Evolutionary conservation across 2,797 vertebrate species (phyloP), one percentile per base, ranked within the genome.

Genomic region (Trematomus bernacchii): DNA sequence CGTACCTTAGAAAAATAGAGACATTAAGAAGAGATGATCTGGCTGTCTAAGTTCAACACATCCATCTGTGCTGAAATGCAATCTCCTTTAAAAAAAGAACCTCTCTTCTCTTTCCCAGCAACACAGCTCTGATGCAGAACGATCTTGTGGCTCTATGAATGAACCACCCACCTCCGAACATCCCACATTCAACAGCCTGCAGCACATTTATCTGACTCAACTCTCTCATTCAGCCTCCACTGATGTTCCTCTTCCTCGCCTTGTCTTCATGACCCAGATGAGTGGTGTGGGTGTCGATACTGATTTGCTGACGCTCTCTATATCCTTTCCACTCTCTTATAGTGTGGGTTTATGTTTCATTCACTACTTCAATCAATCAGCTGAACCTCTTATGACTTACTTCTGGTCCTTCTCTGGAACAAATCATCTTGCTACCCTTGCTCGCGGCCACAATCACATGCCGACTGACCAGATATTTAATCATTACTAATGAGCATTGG

Each of bases 131-230:
- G 75, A 80, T 70, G 66, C 71, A 70, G 51, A 65, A 67, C 37
- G 73, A 86, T 74, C 60, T 72, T 65, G 69, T 53, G 75, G 76
- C 71, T 83, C 72, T 57, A 76, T 91, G 85, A 92, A 92, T 89
- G 91, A 89, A 85, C 80, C 81, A 66, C 68, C 88, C 82, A 69
- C 91, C 55, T 73, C 73, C 70, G 2, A 64, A 82, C 78, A 89
- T 87, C 90, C 90, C 87, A 94, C 93, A 80, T 71, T 65, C 82
- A 59, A 78, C 83, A 75, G 71, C 85, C 85, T 71, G 79, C 70
- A 87, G 91, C 79, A 58, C 84, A 87, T 85, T 88, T 78, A 76
- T 89, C 87, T 91, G 89, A 92, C 91, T 90, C 89, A 91, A 65
- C 87, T 68, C 82, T 79, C 74, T 79, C 88, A 90, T 85, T 90